These are phyloP conservation scores for Onthophagus taurus DNA, from an alignment of 1,140 invertebrate genomes.

Conservation along the genomic window DNA sequence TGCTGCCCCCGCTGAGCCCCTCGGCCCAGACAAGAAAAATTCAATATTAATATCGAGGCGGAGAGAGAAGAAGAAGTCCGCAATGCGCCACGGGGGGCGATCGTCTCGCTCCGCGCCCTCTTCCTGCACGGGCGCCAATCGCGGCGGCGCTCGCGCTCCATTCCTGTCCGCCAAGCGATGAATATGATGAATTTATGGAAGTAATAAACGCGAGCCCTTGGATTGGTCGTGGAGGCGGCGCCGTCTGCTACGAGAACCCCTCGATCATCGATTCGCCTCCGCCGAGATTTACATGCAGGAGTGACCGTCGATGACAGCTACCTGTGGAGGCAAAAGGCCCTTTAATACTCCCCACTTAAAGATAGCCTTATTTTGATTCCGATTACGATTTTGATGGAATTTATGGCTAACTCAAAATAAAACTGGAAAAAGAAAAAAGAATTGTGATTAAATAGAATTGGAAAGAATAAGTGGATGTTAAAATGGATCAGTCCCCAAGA, in stretches of 20 bases:
- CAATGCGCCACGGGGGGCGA: conserved; percentile 36
- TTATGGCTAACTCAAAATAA: no score
- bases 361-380: no score
- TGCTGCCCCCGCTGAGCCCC: no score
- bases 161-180: conserved; percentile 13
- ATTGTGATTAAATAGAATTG: no score
- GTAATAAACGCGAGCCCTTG: conserved; percentile 46
- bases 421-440: no score
- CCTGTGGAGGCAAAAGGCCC: no score
- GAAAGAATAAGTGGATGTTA: no score
- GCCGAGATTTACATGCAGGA: conserved; percentile 17
- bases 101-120: conserved; percentile 30
- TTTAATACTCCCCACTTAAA: no score
- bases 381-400: no score
- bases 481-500: no score
- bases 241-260: conserved; percentile 4
- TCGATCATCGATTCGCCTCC: conserved; percentile 13
- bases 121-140: conserved; percentile 39
- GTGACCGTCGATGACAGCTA: no score
- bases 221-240: conserved; percentile 39
- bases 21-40: no score
- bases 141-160: conserved; percentile 30
- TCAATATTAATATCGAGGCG: conserved; percentile 53
- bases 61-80: conserved; percentile 41
- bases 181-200: conserved; percentile 50